A percentile compares a stretch with the other conserved stretches of the same genome.
phyloP scores from a whole-genome alignment of 2,113 vertebrate genomes.

The Gallinago media region DNA sequence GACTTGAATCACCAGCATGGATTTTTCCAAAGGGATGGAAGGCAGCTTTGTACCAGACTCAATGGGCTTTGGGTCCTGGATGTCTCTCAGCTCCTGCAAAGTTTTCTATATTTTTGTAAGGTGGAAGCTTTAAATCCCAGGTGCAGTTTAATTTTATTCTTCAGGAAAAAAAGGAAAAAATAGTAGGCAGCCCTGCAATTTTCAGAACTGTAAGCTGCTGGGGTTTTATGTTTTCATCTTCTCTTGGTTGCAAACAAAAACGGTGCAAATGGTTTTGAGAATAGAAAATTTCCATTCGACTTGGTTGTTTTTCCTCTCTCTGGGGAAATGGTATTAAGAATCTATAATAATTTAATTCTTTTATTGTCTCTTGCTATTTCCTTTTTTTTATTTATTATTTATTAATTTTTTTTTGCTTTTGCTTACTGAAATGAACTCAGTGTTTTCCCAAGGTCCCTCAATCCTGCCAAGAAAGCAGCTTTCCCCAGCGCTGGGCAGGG shows the following conservation, averaged over 20 bases:
- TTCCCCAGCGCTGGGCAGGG: neutral
- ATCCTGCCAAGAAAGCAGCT: neutral
- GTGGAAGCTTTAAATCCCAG: neutral
- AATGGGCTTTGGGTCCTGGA: neutral
- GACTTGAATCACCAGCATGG: neutral
- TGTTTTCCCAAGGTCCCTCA: neutral
- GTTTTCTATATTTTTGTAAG: neutral
- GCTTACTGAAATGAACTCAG: neutral
- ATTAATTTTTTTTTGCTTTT: neutral
- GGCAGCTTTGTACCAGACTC: neutral
- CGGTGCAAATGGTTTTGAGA: neutral
- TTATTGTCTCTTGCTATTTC: neutral
- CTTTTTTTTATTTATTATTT: too few species aligned
- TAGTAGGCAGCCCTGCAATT: neutral
- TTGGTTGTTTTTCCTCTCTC: neutral
- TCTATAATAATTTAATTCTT: neutral
- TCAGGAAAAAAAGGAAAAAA: neutral
- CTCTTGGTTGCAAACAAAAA: neutral
- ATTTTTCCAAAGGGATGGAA: neutral
- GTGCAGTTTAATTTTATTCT: neutral
- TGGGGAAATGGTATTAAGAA: neutral
- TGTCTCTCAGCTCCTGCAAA: neutral
- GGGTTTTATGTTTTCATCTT: neutral
- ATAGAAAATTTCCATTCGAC: neutral
- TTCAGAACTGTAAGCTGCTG: neutral